Percentiles rank a stretch among this genome's conserved stretches.
These are phyloP conservation scores for Lepeophtheirus salmonis DNA, from an alignment of 1,140 invertebrate species.

Conservation along the genomic window DNA sequence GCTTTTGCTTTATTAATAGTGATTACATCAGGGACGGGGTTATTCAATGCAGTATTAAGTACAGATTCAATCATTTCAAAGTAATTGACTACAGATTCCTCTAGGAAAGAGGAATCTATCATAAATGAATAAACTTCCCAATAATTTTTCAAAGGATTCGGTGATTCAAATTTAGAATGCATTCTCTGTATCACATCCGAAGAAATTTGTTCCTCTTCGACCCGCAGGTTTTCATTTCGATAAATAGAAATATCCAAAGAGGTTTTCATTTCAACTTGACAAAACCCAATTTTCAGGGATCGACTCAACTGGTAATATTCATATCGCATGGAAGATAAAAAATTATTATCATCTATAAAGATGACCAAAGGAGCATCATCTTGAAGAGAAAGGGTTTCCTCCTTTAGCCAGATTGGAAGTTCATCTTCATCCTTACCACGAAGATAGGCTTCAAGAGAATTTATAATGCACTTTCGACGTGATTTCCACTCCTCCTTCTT, in stretches of 20 bases:
- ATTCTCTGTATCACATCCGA: neutral
- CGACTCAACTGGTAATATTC: conserved; percentile 1
- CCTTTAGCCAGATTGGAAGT: neutral
- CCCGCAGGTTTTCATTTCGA: neutral
- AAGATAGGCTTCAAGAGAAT: neutral
- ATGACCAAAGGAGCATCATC: neutral
- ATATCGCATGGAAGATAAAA: neutral
- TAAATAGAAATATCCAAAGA: neutral
- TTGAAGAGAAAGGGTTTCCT: too few species aligned
- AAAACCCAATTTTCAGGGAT: neutral
- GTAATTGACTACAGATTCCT: neutral
- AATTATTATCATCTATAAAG: conserved; percentile 8
- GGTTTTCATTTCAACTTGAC: neutral
- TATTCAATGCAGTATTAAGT: neutral
- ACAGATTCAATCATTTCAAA: neutral
- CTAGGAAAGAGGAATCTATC: neutral
- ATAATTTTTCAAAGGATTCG: neutral
- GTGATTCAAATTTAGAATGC: neutral
- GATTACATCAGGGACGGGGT: neutral
- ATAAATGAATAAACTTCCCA: neutral
- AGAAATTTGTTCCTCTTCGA: neutral
- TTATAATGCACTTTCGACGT: neutral
- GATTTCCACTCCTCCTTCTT: neutral
- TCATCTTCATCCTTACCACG: neutral
- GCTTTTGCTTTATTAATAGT: neutral